A percentile compares a stretch with the other conserved stretches of the same genome.
phyloP scores from a whole-genome alignment of 2,797 vertebrate species.

The Ceryle rudis region DNA sequence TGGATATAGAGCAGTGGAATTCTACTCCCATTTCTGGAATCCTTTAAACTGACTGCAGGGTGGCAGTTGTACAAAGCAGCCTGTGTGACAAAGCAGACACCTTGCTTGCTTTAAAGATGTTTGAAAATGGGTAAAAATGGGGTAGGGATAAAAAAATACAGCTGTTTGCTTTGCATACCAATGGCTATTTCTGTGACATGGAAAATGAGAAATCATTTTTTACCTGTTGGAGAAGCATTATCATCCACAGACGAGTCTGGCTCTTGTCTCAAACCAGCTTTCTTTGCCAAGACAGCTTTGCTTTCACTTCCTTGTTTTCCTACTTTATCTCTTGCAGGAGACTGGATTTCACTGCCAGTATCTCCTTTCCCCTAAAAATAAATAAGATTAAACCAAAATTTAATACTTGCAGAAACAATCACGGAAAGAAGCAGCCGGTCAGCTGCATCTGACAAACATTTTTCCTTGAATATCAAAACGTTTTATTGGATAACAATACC shows the following conservation, averaged over 20 bases:
- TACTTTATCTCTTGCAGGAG: neutral
- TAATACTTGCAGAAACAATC: neutral
- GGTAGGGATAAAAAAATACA: neutral
- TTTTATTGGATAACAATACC: neutral
- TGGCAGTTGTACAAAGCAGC: neutral
- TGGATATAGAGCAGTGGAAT: neutral
- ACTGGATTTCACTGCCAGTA: neutral
- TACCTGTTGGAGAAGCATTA: slow-evolving; percentile 37
- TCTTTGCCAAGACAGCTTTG: slow-evolving; percentile 9
- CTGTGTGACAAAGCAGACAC: neutral
- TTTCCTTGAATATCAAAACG: neutral
- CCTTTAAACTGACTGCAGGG: neutral
- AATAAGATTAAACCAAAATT: neutral
- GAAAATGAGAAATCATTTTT: neutral
- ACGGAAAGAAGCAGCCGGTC: neutral
- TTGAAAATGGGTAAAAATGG: neutral
- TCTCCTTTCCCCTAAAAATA: slow-evolving; percentile 56
- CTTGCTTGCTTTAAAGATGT: neutral
- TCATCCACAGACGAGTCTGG: neutral
- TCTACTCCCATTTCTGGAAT: neutral
- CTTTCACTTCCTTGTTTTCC: slow-evolving; percentile 25
- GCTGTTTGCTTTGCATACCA: neutral
- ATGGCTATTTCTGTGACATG: neutral
- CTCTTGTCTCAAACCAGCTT: slow-evolving; percentile 13
- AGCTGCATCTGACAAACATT: neutral